Evolutionary conservation across 2,797 vertebrate genomes (phyloP), one percentile per base, ranked within the genome.

Genomic region (Gymnoscopelus microlampas): DNA sequence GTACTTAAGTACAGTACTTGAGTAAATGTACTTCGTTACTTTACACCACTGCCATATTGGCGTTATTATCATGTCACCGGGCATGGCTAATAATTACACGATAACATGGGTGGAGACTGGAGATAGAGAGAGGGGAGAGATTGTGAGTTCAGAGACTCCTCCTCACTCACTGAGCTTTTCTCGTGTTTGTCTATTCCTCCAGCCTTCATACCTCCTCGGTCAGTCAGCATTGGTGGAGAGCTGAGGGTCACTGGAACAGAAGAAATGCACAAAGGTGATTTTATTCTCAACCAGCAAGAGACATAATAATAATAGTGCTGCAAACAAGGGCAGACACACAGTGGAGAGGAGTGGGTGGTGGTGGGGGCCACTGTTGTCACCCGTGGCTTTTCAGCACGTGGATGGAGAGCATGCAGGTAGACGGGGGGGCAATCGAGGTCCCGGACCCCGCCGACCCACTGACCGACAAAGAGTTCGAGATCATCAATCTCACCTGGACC

Each of bases 401-500:
- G 88, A 97, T 97, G 96, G 96, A 97, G 92, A 95, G 94, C 94
- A 94, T 94, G 93, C 94, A 95, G 82, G 80, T 93, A 89, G 93
- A 95, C 81, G 93, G 91, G 88, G 77, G 94, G 95, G 89, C 94
- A 94, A 44, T 44, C 9, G 39, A 44, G 39, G 39, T 44, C 91
- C 88, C 92, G 91, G 95, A 96, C 91, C 87, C 90, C 74, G 92
- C 92, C 55, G 95, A 95, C 88, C 93, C 95, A 24, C 94, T 98
- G 82, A 96, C 94, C 65, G 95, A 97, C 53, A 93, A 92, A 56
- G 96, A 98, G 74, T 94, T 71, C 87, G 88, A 92, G 91, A 88
- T 95, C 86, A 94, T 98, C 89, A 95, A 95, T 91, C 95, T 96
- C 79, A 97, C 94, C 76, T 98, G 97, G 97, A 92, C 88, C 79